A percentile compares a stretch with the other conserved stretches of the same genome.
Evolutionary conservation across 2,797 vertebrate species (phyloP).

Genomic region (Meda fulgida): DNA sequence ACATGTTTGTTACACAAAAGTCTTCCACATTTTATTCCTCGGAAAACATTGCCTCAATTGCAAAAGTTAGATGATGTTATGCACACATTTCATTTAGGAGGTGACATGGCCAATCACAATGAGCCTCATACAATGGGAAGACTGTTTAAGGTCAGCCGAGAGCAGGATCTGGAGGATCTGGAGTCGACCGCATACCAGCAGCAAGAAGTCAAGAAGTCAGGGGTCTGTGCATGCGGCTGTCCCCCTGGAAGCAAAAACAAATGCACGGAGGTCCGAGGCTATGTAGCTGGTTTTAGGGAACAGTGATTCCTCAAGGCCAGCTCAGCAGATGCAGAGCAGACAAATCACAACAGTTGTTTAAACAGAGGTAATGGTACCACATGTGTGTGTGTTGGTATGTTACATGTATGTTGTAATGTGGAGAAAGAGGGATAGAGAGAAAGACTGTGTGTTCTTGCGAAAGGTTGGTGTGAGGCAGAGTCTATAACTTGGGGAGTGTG

Average conservation of each 20-base stretch:
- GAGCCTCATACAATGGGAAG: slow-evolving; percentile 48
- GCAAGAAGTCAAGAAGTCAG: slow-evolving; percentile 49
- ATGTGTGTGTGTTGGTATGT: slow-evolving; percentile 19
- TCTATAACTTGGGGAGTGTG: slow-evolving; percentile 63
- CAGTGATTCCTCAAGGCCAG: slow-evolving; percentile 16
- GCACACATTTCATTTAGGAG: slow-evolving; percentile 28
- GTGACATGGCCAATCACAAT: slow-evolving; percentile 43
- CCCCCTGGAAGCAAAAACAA: slow-evolving; percentile 35
- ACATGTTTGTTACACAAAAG: neutral
- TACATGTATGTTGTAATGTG: slow-evolving; percentile 62
- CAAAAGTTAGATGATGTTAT: slow-evolving; percentile 39
- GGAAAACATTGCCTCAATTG: neutral
- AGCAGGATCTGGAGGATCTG: slow-evolving; percentile 36
- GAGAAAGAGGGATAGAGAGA: slow-evolving; percentile 21
- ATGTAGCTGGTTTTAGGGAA: neutral
- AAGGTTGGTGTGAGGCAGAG: slow-evolving; percentile 44
- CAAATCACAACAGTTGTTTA: slow-evolving; percentile 21
- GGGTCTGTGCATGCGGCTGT: slow-evolving; percentile 31
- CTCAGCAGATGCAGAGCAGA: slow-evolving; percentile 16
- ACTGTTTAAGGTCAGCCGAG: slow-evolving; percentile 47
- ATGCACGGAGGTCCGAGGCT: slow-evolving; percentile 1
- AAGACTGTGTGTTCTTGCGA: slow-evolving; percentile 54
- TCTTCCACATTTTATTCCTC: neutral
- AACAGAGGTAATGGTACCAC: slow-evolving; percentile 29
- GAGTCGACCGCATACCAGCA: slow-evolving; percentile 43